Evolutionary conservation across 2,888 invertebrate species (phyloP).

Genomic region (Nymphalis urticae): DNA sequence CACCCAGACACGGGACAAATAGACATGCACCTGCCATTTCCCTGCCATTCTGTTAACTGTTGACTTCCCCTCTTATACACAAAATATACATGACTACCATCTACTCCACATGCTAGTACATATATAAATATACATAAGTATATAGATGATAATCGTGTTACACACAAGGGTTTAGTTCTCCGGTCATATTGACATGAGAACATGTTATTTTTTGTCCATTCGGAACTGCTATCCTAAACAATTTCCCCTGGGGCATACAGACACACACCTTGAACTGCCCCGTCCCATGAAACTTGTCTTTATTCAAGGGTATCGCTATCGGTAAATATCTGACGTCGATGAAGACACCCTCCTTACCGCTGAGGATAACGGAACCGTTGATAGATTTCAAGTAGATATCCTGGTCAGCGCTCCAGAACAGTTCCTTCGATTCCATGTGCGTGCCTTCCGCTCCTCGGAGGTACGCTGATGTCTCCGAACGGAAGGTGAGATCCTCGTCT

Average conservation of each 20-base stretch:
- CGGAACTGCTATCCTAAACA: slow-evolving; percentile 89
- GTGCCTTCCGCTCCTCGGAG: slow-evolving; percentile 91
- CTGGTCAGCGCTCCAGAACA: slow-evolving; percentile 89
- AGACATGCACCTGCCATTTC: too few relatives aligned
- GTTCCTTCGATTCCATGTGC: slow-evolving; percentile 85
- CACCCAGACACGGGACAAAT: too few relatives aligned
- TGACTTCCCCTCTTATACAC: too few relatives aligned
- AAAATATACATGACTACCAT: slow-evolving; percentile 2
- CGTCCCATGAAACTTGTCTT: slow-evolving; percentile 50
- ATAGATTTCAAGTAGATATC: slow-evolving; percentile 88
- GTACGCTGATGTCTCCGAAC: slow-evolving; percentile 85
- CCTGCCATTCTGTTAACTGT: too few relatives aligned
- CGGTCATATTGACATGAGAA: slow-evolving; percentile 82
- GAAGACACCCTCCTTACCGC: slow-evolving; percentile 86
- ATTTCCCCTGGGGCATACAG: slow-evolving; percentile 93
- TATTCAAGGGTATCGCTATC: slow-evolving; percentile 76
- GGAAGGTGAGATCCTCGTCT: slow-evolving; percentile 84
- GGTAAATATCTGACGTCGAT: slow-evolving; percentile 88
- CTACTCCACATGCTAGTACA: not conserved
- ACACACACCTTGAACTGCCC: slow-evolving; percentile 93
- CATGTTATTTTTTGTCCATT: slow-evolving; percentile 82
- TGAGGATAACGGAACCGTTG: slow-evolving; percentile 87
- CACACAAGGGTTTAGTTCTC: slow-evolving; percentile 84
- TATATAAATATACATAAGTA: not conserved
- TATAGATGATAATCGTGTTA: slow-evolving; percentile 47